These are phyloP conservation scores for Tragelaphus imberbis DNA, from an alignment of 2,113 vertebrate genomes.

Conservation along the genomic window DNA sequence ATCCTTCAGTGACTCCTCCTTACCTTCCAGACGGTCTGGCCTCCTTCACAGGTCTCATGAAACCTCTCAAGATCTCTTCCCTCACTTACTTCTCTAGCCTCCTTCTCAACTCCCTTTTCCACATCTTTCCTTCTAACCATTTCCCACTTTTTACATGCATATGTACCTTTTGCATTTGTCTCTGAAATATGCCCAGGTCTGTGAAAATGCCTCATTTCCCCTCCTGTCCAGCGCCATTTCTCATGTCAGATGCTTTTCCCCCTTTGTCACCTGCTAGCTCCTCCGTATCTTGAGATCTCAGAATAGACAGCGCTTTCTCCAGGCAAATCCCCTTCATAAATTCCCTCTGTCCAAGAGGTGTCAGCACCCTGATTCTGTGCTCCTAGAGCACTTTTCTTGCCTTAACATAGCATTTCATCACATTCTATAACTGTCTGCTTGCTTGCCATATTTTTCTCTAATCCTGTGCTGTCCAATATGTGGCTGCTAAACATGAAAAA, in stretches of 20 bases:
- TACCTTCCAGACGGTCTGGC: not conserved
- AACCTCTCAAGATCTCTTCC: not conserved
- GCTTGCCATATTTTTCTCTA: not conserved
- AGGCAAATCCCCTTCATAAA: not conserved
- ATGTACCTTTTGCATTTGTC: not conserved
- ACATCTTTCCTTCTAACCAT: not conserved
- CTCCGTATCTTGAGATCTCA: not conserved
- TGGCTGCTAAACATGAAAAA: not conserved
- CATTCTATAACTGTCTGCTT: not conserved
- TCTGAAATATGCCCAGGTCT: not conserved
- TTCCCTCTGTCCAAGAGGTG: not conserved
- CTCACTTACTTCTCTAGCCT: not conserved
- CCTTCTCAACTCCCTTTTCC: not conserved
- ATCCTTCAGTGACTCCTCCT: not conserved
- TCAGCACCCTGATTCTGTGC: not conserved
- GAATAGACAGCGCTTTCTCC: not conserved
- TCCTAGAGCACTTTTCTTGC: not conserved
- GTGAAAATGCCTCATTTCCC: not conserved
- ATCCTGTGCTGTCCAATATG: not conserved
- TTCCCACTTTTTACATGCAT: not conserved
- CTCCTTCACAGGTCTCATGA: not conserved
- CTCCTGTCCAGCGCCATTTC: not conserved
- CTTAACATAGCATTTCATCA: not conserved
- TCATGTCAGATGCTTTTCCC: not conserved
- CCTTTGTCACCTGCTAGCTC: not conserved